Evolutionary conservation across 2,888 invertebrate species (phyloP).

Genomic region (Heliconius hortense): DNA sequence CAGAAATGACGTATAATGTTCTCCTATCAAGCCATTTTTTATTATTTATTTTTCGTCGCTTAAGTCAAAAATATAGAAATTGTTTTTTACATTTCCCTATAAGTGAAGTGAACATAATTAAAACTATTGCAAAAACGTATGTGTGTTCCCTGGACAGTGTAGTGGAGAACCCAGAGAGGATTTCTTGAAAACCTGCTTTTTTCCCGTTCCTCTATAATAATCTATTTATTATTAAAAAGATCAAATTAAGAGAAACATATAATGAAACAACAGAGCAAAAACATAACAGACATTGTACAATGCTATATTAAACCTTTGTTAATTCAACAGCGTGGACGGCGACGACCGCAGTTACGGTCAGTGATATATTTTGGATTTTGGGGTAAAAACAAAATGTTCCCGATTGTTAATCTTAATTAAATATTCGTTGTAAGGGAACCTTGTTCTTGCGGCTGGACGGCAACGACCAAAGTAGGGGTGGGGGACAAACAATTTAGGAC

Average conservation of each 20-base stretch:
- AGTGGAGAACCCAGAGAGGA: no score
- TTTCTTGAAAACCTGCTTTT: no score
- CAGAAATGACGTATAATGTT: no score
- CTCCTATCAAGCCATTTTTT: no score
- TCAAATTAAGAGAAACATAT: neutral
- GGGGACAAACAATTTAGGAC: conserved; percentile 26
- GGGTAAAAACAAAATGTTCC: conserved; percentile 48
- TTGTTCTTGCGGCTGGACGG: conserved; percentile 38
- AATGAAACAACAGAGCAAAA: neutral
- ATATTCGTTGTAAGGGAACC: conserved; percentile 57
- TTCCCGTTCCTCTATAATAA: no score
- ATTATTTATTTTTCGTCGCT: no score
- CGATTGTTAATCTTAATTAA: conserved; percentile 68
- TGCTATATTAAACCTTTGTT: conserved; percentile 27
- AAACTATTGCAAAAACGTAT: no score
- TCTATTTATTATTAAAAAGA: neutral
- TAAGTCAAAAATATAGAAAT: no score
- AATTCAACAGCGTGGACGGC: conserved; percentile 31
- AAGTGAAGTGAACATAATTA: no score
- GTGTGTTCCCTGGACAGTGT: no score
- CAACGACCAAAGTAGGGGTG: conserved; percentile 37
- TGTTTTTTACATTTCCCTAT: no score
- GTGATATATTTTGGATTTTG: conserved; percentile 51
- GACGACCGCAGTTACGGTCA: conserved; percentile 42
- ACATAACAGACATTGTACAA: conserved; percentile 4